Percentiles rank a stretch among this genome's conserved stretches.
phyloP scores from a whole-genome alignment of 2,888 invertebrate genomes.

The Ochlodes sylvanus region DNA sequence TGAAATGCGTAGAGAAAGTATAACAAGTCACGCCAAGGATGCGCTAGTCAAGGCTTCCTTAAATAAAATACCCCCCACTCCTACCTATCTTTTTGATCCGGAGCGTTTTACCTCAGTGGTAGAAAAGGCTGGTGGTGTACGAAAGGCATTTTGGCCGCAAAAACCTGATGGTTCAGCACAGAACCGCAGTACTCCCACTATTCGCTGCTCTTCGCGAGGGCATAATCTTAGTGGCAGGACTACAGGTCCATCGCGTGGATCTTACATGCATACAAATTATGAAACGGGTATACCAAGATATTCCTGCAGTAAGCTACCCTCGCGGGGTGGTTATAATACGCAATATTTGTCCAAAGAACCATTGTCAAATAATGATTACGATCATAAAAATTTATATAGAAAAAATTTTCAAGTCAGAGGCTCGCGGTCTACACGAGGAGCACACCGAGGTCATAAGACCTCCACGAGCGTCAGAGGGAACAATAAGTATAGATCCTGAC shows the following conservation, averaged over 20 bases:
- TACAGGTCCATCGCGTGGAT: not conserved
- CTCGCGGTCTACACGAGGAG: not conserved
- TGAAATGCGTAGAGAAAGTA: slow-evolving; percentile 16
- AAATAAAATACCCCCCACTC: slow-evolving; percentile 20
- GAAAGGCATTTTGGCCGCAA: slow-evolving; percentile 18
- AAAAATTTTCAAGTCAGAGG: not conserved
- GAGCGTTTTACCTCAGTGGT: slow-evolving; percentile 7
- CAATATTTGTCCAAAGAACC: not conserved
- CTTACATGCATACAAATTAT: not conserved
- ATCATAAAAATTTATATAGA: not conserved
- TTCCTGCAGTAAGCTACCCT: not conserved
- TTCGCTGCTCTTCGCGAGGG: not conserved
- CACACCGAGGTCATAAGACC: not conserved
- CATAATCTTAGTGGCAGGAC: not conserved
- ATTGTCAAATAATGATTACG: too few species aligned
- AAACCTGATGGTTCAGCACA: not conserved
- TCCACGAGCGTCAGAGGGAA: not conserved
- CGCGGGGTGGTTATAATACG: slow-evolving; percentile 13
- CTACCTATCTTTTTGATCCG: slow-evolving; percentile 8
- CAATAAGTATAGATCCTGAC: not conserved
- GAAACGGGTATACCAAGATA: not conserved
- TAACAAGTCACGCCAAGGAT: not conserved
- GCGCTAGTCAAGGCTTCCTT: slow-evolving; percentile 7
- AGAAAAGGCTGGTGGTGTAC: slow-evolving; percentile 16
- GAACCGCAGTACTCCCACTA: not conserved